Percentiles rank a stretch among this genome's conserved stretches.
These are phyloP conservation scores for Galleria mellonella DNA, from an alignment of 1,140 invertebrate species.

Conservation along the genomic window DNA sequence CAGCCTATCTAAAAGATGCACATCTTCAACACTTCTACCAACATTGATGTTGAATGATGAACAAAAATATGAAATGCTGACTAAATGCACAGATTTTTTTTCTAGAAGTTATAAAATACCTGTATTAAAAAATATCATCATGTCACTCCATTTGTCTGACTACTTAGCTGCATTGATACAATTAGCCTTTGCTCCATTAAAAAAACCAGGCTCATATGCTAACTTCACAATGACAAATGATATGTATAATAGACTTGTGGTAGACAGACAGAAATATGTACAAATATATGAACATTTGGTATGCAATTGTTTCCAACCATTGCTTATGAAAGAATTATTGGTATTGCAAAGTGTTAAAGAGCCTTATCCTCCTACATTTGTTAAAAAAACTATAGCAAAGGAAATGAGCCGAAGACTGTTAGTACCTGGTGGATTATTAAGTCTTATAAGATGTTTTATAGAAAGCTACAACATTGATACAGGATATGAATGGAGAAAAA, in stretches of 20 bases:
- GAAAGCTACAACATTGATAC: conserved; percentile 74
- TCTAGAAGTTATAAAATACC: conserved; percentile 44
- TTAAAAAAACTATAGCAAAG: conserved; percentile 76
- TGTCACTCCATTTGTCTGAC: conserved; percentile 66
- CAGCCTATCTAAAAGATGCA: conserved; percentile 60
- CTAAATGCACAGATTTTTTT: conserved; percentile 48
- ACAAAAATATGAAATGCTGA: conserved; percentile 55
- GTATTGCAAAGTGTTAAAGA: conserved; percentile 76
- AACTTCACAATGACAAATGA: conserved; percentile 72
- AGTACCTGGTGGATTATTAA: conserved; percentile 76
- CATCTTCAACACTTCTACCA: conserved; percentile 26
- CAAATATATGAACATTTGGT: conserved; percentile 73
- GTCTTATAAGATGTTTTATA: conserved; percentile 78
- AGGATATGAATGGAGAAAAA: conserved; percentile 78
- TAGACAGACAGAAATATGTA: conserved; percentile 74
- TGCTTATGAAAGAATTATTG: conserved; percentile 82
- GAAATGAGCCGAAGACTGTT: conserved; percentile 76
- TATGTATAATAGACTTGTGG: conserved; percentile 70
- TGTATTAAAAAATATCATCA: conserved; percentile 62
- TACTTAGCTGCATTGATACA: conserved; percentile 82
- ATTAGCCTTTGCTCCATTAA: conserved; percentile 79
- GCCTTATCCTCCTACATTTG: conserved; percentile 78
- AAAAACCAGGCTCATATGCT: conserved; percentile 70
- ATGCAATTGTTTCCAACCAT: conserved; percentile 74
- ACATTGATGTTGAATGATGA: conserved; percentile 40